These are phyloP conservation scores for Drosophila niveifrons DNA, from an alignment of 2,888 invertebrate species.

Conservation along the genomic window DNA sequence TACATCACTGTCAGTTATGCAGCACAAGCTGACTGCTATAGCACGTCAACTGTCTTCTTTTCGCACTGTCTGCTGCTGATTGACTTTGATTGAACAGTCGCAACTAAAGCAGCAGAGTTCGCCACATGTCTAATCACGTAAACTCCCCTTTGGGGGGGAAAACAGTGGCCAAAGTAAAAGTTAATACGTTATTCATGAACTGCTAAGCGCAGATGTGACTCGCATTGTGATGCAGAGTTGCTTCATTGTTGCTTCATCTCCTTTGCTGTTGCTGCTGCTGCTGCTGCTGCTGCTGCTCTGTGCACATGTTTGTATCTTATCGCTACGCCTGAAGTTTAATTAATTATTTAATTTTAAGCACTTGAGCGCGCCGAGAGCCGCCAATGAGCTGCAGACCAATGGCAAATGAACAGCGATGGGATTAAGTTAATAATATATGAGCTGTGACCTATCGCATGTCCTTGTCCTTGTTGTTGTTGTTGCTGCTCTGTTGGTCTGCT, in stretches of 20 bases:
- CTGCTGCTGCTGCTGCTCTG: not conserved
- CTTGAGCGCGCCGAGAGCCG: slow-evolving; percentile 74
- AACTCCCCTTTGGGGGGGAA: not conserved
- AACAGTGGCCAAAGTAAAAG: slow-evolving; percentile 67
- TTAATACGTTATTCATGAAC: slow-evolving; percentile 83
- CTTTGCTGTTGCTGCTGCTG: not conserved
- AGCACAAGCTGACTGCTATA: slow-evolving; percentile 16
- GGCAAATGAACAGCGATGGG: slow-evolving; percentile 68
- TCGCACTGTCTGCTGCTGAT: slow-evolving; percentile 36
- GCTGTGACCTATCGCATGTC: slow-evolving; percentile 53
- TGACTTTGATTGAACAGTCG: slow-evolving; percentile 70
- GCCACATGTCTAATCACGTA: slow-evolving; percentile 35
- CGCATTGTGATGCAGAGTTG: slow-evolving; percentile 72
- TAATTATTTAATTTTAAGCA: slow-evolving; percentile 81
- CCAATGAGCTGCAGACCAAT: slow-evolving; percentile 55
- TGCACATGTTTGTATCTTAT: slow-evolving; percentile 19
- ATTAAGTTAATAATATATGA: slow-evolving; percentile 82
- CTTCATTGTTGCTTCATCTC: no score
- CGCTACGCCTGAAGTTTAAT: slow-evolving; percentile 68
- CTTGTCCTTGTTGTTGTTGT: slow-evolving; percentile 3
- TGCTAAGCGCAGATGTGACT: slow-evolving; percentile 82
- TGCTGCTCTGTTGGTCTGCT: slow-evolving; percentile 2
- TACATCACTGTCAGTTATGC: not conserved
- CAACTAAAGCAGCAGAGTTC: slow-evolving; percentile 23
- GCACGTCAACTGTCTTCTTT: slow-evolving; percentile 18